A percentile compares a stretch with the other conserved stretches of the same genome.
Evolutionary conservation across 2,113 vertebrate species (phyloP).

Genomic region (Actenoides lindsayi): DNA sequence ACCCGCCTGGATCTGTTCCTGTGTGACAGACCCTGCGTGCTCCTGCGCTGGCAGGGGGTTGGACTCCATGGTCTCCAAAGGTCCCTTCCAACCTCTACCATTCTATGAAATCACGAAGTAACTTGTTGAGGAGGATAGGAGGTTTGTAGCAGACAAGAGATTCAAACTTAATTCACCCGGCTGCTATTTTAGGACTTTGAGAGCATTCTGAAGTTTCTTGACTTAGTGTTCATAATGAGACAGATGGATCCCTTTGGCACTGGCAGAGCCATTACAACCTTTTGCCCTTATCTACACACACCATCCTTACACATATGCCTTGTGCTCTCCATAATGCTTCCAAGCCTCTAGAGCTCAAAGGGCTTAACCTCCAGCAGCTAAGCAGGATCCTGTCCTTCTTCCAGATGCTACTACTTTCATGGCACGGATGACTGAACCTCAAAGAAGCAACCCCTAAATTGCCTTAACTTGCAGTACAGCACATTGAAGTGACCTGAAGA

Average conservation of each 20-base stretch:
- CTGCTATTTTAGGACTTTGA: neutral
- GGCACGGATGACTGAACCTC: neutral
- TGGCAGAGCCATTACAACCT: fast-evolving
- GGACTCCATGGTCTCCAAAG: too few relatives aligned
- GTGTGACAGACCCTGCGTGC: too few relatives aligned
- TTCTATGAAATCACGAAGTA: neutral
- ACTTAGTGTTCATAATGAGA: neutral
- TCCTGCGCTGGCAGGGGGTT: too few relatives aligned
- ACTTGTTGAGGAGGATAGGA: neutral
- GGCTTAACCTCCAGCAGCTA: neutral
- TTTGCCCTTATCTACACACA: neutral
- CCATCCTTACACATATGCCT: neutral
- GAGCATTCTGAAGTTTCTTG: neutral
- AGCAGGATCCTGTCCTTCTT: neutral
- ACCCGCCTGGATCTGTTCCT: too few relatives aligned
- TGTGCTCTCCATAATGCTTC: neutral
- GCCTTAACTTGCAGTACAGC: neutral
- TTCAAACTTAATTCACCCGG: neutral
- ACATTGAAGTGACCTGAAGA: neutral
- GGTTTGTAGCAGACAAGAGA: neutral
- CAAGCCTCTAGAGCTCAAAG: neutral
- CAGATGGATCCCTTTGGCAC: neutral
- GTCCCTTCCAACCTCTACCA: too few relatives aligned
- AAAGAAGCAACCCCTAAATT: neutral
- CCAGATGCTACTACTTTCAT: neutral